Evolutionary conservation across 1,140 invertebrate species (phyloP).

Genomic region (Lycorma delicatula): DNA sequence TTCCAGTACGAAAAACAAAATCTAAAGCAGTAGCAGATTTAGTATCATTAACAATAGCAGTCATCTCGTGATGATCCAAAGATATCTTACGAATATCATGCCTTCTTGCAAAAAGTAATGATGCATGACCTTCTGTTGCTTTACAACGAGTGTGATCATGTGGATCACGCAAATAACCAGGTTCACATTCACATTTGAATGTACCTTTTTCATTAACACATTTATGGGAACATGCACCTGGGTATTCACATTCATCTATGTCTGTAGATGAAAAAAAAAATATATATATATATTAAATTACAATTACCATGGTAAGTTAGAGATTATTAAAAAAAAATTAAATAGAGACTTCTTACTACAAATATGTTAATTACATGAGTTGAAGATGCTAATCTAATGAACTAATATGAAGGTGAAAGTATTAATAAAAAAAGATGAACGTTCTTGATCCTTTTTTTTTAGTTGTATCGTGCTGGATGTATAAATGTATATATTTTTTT

Average conservation of each 20-base stretch:
- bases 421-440: too few relatives aligned
- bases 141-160: conserved; percentile 75
- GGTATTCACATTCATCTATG: conserved; percentile 83
- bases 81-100: conserved; percentile 72
- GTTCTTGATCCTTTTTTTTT: too few relatives aligned
- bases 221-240: conserved; percentile 84
- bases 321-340: conserved; percentile 11
- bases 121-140: conserved; percentile 63
- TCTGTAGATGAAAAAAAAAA: conserved; percentile 48
- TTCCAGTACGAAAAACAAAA: conserved; percentile 68
- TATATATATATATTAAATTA: not conserved
- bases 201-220: conserved; percentile 85
- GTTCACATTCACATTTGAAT: conserved; percentile 86
- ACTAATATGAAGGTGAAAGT: too few relatives aligned
- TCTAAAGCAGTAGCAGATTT: conserved; percentile 83
- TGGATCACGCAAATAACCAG: conserved; percentile 79
- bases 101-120: conserved; percentile 72
- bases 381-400: too few relatives aligned
- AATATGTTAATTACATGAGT: not conserved
- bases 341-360: not conserved
- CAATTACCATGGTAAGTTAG: not conserved
- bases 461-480: too few relatives aligned
- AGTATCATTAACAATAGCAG: conserved; percentile 68
- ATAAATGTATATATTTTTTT: too few relatives aligned
- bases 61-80: conserved; percentile 78